These are phyloP conservation scores for Amblyornis subalaris DNA, from an alignment of 2,113 vertebrate genomes.

Conservation along the genomic window DNA sequence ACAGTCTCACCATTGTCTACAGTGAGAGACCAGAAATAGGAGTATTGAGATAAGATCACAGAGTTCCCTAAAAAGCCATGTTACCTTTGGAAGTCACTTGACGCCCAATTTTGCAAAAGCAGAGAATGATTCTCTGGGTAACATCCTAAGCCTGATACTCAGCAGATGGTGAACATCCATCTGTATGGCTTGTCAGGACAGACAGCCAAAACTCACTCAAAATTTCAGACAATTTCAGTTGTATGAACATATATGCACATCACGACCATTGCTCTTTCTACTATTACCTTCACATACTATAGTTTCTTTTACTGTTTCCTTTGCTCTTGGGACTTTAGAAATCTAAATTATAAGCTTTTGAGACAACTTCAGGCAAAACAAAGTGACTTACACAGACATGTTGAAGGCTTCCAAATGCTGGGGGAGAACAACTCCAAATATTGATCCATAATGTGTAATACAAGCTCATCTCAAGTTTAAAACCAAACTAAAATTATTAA, in stretches of 20 bases:
- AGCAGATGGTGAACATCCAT: not conserved
- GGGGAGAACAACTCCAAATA: not conserved
- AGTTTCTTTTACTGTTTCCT: not conserved
- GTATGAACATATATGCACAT: not conserved
- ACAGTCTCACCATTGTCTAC: not conserved
- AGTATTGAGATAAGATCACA: not conserved
- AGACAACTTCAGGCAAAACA: not conserved
- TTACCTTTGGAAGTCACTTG: not conserved
- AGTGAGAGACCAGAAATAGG: not conserved
- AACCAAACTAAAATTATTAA: not conserved
- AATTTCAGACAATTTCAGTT: not conserved
- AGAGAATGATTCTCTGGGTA: not conserved
- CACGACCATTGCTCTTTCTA: not conserved
- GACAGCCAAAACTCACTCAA: not conserved
- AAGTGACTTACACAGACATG: not conserved
- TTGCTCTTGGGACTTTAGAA: not conserved
- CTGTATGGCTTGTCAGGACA: not conserved
- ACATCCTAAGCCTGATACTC: not conserved
- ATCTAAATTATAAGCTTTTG: not conserved
- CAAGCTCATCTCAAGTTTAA: not conserved
- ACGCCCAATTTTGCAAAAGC: not conserved
- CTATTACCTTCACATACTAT: not conserved
- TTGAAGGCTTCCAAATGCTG: not conserved
- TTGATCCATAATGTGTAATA: not conserved
- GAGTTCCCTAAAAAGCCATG: not conserved